A percentile compares a stretch with the other conserved stretches of the same genome.
Conservation (phyloP, 2,797 vertebrate species). For the Pogoniulus pusillus region DNA sequence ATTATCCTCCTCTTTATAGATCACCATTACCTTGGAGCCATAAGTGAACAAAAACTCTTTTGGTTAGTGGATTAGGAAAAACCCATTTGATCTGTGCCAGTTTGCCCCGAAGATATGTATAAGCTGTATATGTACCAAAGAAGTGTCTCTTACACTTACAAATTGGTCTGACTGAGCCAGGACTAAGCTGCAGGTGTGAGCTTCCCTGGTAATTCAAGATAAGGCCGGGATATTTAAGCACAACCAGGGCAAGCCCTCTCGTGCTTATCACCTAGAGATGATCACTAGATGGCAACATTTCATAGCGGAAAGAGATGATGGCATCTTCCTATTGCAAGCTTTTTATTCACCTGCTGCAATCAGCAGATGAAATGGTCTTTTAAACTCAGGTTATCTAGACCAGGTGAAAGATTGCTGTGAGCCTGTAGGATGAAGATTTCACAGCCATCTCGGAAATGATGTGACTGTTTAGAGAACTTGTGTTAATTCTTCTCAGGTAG, state of each 20-base stretch:
- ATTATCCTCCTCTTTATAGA: not conserved
- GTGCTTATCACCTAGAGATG: not conserved
- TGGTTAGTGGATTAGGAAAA: not conserved
- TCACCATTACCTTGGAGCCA: not conserved
- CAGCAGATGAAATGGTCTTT: conserved; percentile 1
- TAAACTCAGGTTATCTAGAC: not conserved
- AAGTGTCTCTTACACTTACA: not conserved
- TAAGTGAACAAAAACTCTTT: not conserved
- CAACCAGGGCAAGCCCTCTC: rapidly evolving
- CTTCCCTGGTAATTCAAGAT: not conserved
- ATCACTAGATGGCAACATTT: conserved; percentile 75
- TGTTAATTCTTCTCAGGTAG: not conserved
- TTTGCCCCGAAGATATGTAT: not conserved
- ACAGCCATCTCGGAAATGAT: conserved; percentile 24
- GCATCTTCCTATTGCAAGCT: not conserved
- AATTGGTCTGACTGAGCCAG: not conserved
- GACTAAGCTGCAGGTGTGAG: rapidly evolving
- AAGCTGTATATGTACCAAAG: not conserved
- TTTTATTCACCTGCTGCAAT: not conserved
- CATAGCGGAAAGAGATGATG: not conserved
- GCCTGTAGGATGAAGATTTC: conserved; percentile 10
- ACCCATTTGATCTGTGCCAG: not conserved
- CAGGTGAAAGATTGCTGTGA: conserved; percentile 9
- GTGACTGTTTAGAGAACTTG: not conserved
- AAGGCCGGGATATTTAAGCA: not conserved